Base-by-base conservation (phyloP, 2,113 vertebrate genomes). In the Poicephalus gulielmi region DNA sequence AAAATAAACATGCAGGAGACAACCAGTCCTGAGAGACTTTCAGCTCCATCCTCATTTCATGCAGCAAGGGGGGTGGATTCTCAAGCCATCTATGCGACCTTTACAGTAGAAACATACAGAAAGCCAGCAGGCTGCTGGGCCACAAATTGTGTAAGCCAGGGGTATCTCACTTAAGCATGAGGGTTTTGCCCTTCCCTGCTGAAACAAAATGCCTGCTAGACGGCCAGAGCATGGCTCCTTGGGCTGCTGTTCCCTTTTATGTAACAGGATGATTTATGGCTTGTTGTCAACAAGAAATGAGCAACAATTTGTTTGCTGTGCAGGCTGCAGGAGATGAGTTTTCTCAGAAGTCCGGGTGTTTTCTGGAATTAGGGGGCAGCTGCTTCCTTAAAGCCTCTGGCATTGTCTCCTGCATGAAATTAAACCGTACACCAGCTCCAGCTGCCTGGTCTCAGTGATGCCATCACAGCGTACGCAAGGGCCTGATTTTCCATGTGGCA, bases 1-100 rank as follows among this genome's bases (percentile, higher is more conserved):
- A 98, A 97, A 97, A 98, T 97, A 97, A 98, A 98, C 97, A 97
- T 95, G 95, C 97, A 96, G 96, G 96, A 98, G 97, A 95, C 95
- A 91, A 95, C 87, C 68, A 85, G 91, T 94, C 96, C 96, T 97
- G 77, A 46, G 97, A 94, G 96, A 95, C 96, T 96, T 85, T 66
- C 85, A 74, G 94, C 89, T 96, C 85, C 95, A 90, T 93, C 94
- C 6, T 12, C 96, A 67, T 92, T 90, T 96, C 92, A 90, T 60
- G 74, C 79, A 93, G 85, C 78, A 86, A 94, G 80, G 62, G 75
- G 92, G 94, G 89, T 67, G 82, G 41, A 44, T 96, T 97, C 95
- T 94, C 92, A 86, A 96, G 90, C 62, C 92, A 89, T 92, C 86
- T 83, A 86, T 59, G 85, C 37, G 62, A 96, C 95, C 95, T 97